These are phyloP conservation scores for Lacerta agilis DNA, from an alignment of 2,797 vertebrate genomes.

Conservation along the genomic window DNA sequence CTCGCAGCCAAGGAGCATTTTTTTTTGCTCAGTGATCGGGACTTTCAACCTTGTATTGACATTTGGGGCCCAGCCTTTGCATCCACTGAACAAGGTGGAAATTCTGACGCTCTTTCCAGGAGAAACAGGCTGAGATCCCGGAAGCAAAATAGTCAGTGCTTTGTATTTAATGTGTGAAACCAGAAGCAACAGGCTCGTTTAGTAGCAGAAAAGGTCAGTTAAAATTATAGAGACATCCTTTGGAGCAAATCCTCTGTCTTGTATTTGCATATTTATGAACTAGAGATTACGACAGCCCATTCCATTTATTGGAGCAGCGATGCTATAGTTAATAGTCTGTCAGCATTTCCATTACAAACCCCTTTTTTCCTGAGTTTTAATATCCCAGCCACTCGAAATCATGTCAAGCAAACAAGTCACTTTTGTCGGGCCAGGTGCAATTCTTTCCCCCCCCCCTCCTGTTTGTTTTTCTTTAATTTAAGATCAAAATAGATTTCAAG, in stretches of 20 bases:
- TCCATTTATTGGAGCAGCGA: constrained; percentile 83
- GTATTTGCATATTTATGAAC: constrained; percentile 86
- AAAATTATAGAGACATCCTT: constrained; percentile 85
- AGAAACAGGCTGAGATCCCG: constrained; percentile 20
- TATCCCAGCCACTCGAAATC: constrained; percentile 80
- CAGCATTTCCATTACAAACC: constrained; percentile 85
- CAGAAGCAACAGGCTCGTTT: constrained; percentile 82
- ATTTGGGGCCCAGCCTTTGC: constrained; percentile 50
- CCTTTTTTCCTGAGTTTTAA: constrained; percentile 79
- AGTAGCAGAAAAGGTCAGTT: constrained; percentile 83
- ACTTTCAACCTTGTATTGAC: constrained; percentile 68
- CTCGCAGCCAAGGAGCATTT: constrained; percentile 62
- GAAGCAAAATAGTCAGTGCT: constrained; percentile 58
- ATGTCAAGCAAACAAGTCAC: constrained; percentile 76
- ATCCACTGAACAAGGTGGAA: constrained; percentile 33
- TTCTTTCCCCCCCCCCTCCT: background rate
- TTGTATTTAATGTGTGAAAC: constrained; percentile 72
- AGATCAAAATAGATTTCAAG: constrained; percentile 66
- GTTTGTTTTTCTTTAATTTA: constrained; percentile 56
- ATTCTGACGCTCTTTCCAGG: constrained; percentile 36
- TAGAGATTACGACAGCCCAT: constrained; percentile 83
- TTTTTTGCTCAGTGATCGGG: constrained; percentile 66
- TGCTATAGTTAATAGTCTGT: constrained; percentile 84
- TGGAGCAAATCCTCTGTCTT: constrained; percentile 82
- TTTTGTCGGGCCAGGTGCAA: constrained; percentile 61